Evolutionary conservation across 2,113 vertebrate species (phyloP).

Genomic region (Nycticebus coucang): DNA sequence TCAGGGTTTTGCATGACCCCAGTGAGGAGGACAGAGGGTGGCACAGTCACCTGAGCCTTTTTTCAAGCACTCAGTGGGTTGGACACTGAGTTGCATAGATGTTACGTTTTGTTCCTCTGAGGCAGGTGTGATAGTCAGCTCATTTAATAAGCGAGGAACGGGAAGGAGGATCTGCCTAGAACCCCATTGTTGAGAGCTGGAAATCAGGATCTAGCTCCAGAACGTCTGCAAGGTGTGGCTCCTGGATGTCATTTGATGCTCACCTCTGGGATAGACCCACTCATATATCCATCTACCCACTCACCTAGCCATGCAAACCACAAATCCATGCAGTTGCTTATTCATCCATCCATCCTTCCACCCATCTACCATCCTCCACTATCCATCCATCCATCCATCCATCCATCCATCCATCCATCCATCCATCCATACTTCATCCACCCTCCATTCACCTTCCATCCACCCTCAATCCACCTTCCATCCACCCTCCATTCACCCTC

Average conservation of each 20-base stretch:
- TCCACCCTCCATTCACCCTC: not conserved
- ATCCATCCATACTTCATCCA: not conserved
- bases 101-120: not conserved
- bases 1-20: not conserved
- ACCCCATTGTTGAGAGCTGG: fast-evolving
- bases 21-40: not conserved
- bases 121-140: not conserved
- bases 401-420: not conserved
- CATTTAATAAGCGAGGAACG: fast-evolving
- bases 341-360: not conserved
- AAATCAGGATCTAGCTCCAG: too few relatives aligned
- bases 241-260: fast-evolving
- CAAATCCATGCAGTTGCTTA: not conserved
- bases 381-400: too few relatives aligned
- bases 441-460: not conserved
- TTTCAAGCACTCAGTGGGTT: not conserved
- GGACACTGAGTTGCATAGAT: not conserved
- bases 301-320: not conserved
- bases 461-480: not conserved
- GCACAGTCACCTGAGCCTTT: not conserved
- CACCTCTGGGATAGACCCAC: not conserved
- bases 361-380: too few relatives aligned
- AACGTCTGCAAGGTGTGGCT: fast-evolving
- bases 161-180: not conserved
- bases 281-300: not conserved